phyloP scores from a whole-genome alignment of 1,140 invertebrate species.

The Drosophila pandora region DNA sequence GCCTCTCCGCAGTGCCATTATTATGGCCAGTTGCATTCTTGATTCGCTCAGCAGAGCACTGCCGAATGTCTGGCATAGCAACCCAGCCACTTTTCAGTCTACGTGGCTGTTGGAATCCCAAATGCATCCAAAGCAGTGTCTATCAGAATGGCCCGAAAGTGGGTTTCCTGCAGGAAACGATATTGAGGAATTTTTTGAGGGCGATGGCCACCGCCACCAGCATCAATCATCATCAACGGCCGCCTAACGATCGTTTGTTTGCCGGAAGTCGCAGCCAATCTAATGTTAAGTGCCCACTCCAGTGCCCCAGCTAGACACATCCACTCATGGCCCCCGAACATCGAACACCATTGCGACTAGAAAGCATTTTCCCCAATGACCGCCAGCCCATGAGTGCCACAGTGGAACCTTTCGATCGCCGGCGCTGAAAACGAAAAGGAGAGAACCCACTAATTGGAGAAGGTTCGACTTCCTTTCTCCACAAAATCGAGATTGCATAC shows the following conservation, averaged over 20 bases:
- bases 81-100: conserved; percentile 1
- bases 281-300: conserved; percentile 80
- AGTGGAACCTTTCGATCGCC: conserved; percentile 29
- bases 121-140: too few species aligned
- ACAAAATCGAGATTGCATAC: conserved; percentile 23
- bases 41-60: conserved; percentile 41
- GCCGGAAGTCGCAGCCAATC: conserved; percentile 79
- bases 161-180: background rate
- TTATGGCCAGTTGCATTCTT: conserved; percentile 53
- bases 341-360: conserved; percentile 48
- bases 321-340: conserved; percentile 28
- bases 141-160: background rate
- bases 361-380: conserved; percentile 74
- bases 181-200: conserved; percentile 1
- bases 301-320: conserved; percentile 44
- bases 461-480: conserved; percentile 33
- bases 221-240: conserved; percentile 55
- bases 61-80: conserved; percentile 26
- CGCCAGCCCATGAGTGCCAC: conserved; percentile 26
- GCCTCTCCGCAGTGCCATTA: conserved; percentile 59
- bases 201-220: conserved; percentile 18
- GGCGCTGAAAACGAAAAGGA: conserved; percentile 28
- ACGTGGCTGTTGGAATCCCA: background rate
- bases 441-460: conserved; percentile 30
- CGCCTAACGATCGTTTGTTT: conserved; percentile 48